Evolutionary conservation across 53 echinoderm and acorn worm species (phyloP).

Genomic region (Luidia sarsii): DNA sequence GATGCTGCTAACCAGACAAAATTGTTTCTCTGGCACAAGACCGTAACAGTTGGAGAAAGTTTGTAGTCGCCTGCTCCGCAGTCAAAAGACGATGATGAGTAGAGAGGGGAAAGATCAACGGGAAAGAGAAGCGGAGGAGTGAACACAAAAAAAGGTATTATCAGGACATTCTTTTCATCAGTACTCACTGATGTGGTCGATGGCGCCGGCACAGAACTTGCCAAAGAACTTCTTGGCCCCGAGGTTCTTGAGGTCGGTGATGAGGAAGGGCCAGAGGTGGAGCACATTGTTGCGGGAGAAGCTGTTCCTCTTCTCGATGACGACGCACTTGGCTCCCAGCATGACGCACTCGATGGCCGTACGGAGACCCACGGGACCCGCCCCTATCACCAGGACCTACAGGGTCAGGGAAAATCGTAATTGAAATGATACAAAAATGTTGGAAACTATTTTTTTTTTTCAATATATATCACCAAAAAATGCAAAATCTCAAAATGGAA

Average conservation of each 20-base stretch:
- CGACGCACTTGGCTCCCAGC: constrained; percentile 83
- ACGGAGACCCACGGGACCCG: constrained; percentile 88
- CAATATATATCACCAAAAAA: too few relatives aligned
- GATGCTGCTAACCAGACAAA: too few relatives aligned
- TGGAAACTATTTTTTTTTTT: too few relatives aligned
- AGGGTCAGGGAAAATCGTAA: background rate
- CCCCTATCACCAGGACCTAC: constrained; percentile 89
- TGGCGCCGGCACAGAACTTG: constrained; percentile 91
- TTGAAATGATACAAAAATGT: too few relatives aligned
- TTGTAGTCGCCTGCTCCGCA: too few relatives aligned
- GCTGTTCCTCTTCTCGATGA: constrained; percentile 87
- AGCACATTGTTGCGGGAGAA: constrained; percentile 95
- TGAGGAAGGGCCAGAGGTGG: constrained; percentile 97
- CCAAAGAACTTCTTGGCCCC: constrained; percentile 99
- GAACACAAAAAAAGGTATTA: too few relatives aligned
- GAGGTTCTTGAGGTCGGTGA: constrained; percentile 81
- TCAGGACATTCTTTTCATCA: background rate
- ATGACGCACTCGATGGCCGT: constrained; percentile 93
- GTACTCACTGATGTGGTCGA: constrained; percentile 97
- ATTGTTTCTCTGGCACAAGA: too few relatives aligned
- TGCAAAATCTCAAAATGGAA: too few relatives aligned
- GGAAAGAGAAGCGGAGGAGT: too few relatives aligned
- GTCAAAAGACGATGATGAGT: too few relatives aligned
- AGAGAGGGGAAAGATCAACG: too few relatives aligned
- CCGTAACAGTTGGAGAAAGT: too few relatives aligned